These are phyloP conservation scores for Phrynosoma platyrhinos DNA, from an alignment of 2,113 vertebrate species.

Conservation along the genomic window DNA sequence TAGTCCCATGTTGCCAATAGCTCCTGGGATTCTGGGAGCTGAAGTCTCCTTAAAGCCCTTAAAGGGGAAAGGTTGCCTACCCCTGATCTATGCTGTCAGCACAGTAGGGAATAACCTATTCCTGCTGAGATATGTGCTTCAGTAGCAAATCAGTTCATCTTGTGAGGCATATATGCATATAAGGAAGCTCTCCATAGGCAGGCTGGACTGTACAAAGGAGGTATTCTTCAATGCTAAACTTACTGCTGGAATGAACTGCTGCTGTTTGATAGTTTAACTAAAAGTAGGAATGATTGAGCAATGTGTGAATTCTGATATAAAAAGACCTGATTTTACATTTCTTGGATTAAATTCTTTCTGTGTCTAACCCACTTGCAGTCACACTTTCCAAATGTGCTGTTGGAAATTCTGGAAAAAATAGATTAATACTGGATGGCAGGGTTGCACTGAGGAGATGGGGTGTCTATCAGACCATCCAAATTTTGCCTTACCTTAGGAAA, in stretches of 20 bases:
- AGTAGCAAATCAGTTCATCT: neutral
- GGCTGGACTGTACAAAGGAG: neutral
- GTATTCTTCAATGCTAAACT: neutral
- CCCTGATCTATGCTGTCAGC: neutral
- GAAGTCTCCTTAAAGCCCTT: too few species aligned
- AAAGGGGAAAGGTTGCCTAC: too few species aligned
- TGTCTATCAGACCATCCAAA: neutral
- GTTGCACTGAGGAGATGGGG: neutral
- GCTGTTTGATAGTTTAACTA: neutral
- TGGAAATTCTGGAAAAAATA: neutral
- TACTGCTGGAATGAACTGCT: neutral
- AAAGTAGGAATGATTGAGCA: neutral
- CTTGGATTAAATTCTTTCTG: neutral
- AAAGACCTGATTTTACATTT: neutral
- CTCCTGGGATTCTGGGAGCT: too few species aligned
- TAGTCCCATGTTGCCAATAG: too few species aligned
- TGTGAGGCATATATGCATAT: neutral
- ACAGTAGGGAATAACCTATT: neutral
- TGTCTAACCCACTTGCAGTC: neutral
- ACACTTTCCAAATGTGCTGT: neutral
- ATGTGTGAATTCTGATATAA: neutral
- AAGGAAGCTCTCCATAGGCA: neutral
- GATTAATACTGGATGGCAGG: neutral
- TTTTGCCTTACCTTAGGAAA: neutral
- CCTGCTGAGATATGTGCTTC: neutral